phyloP scores from a whole-genome alignment of 2,888 invertebrate species.

The Altica lythri region DNA sequence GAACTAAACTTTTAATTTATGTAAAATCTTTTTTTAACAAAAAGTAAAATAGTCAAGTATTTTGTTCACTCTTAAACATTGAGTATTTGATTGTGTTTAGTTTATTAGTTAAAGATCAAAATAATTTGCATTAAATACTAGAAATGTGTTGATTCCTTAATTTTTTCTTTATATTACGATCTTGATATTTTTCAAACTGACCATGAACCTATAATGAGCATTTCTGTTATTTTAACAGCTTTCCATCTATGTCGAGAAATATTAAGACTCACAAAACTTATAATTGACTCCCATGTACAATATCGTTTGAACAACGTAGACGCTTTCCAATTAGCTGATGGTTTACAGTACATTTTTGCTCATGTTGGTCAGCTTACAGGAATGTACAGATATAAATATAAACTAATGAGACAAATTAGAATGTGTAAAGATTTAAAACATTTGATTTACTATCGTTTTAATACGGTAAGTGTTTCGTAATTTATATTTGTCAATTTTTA shows the following conservation, averaged over 20 bases:
- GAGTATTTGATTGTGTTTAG: too few relatives aligned
- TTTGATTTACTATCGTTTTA: slow-evolving; percentile 98
- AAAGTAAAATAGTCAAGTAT: too few relatives aligned
- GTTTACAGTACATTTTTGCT: slow-evolving; percentile 98
- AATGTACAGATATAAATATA: slow-evolving; percentile 99
- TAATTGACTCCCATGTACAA: slow-evolving; percentile 99
- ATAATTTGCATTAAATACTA: too few relatives aligned
- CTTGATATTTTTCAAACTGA: too few relatives aligned
- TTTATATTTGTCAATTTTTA: not conserved
- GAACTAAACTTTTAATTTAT: too few relatives aligned
- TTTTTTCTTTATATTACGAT: too few relatives aligned
- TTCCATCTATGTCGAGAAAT: slow-evolving; percentile 99
- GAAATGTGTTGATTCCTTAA: too few relatives aligned
- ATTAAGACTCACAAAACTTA: slow-evolving; percentile 94
- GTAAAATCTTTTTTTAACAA: too few relatives aligned
- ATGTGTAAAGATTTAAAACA: slow-evolving; percentile 99
- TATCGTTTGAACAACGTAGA: slow-evolving; percentile 99
- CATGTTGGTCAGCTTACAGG: slow-evolving; percentile 99
- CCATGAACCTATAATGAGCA: not conserved
- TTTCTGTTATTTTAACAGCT: slow-evolving; percentile 62
- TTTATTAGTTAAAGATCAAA: too few relatives aligned
- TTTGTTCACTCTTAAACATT: too few relatives aligned
- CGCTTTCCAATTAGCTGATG: slow-evolving; percentile 97
- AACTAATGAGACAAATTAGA: slow-evolving; percentile 96
- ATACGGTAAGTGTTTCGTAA: slow-evolving; percentile 70